Conservation (phyloP, 2,797 vertebrate genomes). For the Dryobates pubescens region DNA sequence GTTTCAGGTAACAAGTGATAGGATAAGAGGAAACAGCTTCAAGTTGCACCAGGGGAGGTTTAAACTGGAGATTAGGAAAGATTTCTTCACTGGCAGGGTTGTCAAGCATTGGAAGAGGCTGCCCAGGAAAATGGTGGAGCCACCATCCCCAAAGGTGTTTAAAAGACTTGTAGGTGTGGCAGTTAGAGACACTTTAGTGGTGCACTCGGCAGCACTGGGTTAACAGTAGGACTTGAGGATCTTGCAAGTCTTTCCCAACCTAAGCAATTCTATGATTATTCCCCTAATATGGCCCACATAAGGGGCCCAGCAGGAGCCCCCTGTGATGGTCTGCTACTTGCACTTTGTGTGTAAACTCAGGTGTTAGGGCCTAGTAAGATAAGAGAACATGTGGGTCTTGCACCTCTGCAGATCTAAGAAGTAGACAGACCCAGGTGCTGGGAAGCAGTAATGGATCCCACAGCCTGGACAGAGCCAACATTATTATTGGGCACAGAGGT, state of each 20-base stretch:
- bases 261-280: neutral
- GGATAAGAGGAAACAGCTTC: neutral
- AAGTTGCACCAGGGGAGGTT: neutral
- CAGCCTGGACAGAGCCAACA: neutral
- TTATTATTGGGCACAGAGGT: neutral
- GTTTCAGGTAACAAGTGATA: rapidly evolving
- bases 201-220: no score
- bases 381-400: neutral
- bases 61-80: neutral
- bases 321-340: neutral
- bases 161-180: neutral
- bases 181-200: no score
- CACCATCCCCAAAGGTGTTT: neutral
- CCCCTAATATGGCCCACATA: neutral
- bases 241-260: neutral
- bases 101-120: neutral
- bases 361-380: neutral
- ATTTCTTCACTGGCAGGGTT: neutral
- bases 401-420: neutral
- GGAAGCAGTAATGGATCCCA: neutral
- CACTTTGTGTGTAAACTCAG: neutral
- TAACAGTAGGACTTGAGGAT: neutral
- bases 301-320: neutral
- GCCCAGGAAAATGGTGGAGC: neutral
- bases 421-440: neutral